phyloP scores from a whole-genome alignment of 2,888 invertebrate genomes.

The Scaptodrosophila latifasciaeformis region DNA sequence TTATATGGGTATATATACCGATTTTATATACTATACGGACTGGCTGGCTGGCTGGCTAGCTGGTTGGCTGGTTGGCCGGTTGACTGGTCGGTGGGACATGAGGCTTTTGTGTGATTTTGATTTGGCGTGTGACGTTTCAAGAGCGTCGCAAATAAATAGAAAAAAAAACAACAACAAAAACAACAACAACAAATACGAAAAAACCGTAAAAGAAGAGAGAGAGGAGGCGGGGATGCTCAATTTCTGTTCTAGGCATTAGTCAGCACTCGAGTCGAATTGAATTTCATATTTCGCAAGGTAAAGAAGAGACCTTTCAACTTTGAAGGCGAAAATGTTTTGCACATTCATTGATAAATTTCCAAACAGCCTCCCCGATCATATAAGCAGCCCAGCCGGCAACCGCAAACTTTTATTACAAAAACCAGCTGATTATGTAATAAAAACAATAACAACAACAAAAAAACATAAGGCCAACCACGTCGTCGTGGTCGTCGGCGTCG shows the following conservation, averaged over 20 bases:
- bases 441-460: no score
- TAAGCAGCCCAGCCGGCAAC: background rate
- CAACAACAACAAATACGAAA: conserved; percentile 15
- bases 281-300: no score
- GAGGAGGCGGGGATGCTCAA: background rate
- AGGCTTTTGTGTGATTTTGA: conserved; percentile 47
- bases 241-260: no score
- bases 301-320: no score
- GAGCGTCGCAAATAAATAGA: conserved; percentile 7
- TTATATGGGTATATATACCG: no score
- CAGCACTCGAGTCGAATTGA: no score
- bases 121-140: conserved; percentile 28
- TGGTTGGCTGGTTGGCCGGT: no score
- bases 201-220: conserved; percentile 14
- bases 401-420: background rate
- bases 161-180: conserved; percentile 8
- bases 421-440: conserved; percentile 43
- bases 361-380: no score
- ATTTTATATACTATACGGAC: conserved; percentile 35
- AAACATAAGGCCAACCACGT: conserved; percentile 25
- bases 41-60: no score
- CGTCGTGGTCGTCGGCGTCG: background rate
- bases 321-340: no score
- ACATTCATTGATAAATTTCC: background rate
- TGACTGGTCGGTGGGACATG: conserved; percentile 35